Evolutionary conservation across 2,797 vertebrate genomes (phyloP), one percentile per base, ranked within the genome.

Genomic region (Meriones psammophilus): DNA sequence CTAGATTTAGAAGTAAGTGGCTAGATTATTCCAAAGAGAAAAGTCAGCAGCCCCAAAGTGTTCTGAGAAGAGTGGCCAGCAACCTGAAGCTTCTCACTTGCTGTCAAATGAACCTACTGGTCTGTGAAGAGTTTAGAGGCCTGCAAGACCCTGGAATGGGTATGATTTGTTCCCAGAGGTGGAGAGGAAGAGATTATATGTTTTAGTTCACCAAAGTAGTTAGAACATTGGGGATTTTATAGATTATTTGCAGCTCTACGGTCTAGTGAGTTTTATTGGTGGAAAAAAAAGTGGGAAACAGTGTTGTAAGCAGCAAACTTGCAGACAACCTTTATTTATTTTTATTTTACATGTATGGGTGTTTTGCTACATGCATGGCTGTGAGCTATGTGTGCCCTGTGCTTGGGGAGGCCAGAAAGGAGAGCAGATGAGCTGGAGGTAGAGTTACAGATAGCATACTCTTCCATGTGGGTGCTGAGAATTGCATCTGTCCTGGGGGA

Each of bases 241-340:
- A 60, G n/a, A 2, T 50, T 80, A 89, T 8, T 73, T 56, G 64
- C 13, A 81, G 86, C 20, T 62, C 50, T 15, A 42, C 26, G 8
- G 1, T 84, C 33, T 87, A 60, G 36, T 89, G 28, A 83, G 3
- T 77, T 17, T 18, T 94, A 1, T 60, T 54, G 69, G 8, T n/a
- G 9, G 66, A 10, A 77, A 8, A 81, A 87, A 81, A 36, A 30
- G 12, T 79, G 6, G 18, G 20, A 10, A 66, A 5, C 13, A 39
- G 8, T 86, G 89, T 68, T 95, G 8, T 12, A 73, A 92, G 84
- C 1, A 92, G 20, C 14, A 64, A 90, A 89, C 6, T 60, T 92
- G 69, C 4, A 74, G 54, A 22, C 4, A 93, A n/a, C 12, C 5
- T 26, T 56, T 36, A 7, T 56, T 71, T 71, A 28, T 18, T 69